These are phyloP conservation scores for Athripsodes cinereus DNA, from an alignment of 2,888 invertebrate species.

Conservation along the genomic window DNA sequence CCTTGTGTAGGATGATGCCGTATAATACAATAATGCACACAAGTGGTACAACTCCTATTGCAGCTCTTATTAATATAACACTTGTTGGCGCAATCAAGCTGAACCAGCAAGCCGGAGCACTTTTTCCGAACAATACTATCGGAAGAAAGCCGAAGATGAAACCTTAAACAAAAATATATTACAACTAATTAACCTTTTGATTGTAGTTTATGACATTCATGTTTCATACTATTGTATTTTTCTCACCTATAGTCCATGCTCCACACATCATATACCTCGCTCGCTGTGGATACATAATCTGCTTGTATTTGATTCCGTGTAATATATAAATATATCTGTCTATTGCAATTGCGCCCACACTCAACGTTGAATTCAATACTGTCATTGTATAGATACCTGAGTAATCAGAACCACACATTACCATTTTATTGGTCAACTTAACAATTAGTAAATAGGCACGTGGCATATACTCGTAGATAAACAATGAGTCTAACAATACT, in stretches of 20 bases:
- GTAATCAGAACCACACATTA: too few relatives aligned
- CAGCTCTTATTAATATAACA: neutral
- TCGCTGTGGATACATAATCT: conserved; percentile 46
- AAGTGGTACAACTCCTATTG: neutral
- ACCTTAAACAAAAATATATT: neutral
- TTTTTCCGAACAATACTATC: neutral
- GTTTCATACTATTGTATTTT: too few relatives aligned
- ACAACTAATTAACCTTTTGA: too few relatives aligned
- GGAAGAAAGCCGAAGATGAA: neutral
- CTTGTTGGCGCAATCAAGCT: neutral
- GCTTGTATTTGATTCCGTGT: neutral
- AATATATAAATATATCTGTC: neutral
- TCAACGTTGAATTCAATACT: neutral
- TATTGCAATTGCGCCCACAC: neutral
- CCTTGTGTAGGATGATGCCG: conserved; percentile 1
- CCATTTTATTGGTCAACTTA: too few relatives aligned
- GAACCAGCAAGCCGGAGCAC: conserved; percentile 1
- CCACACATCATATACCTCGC: conserved; percentile 47
- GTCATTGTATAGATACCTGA: too few relatives aligned
- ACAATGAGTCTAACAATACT: too few relatives aligned
- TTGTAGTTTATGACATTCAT: too few relatives aligned
- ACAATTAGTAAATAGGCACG: too few relatives aligned
- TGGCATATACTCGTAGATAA: too few relatives aligned
- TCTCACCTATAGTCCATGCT: conserved; percentile 52
- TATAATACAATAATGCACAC: neutral